A percentile compares a stretch with the other conserved stretches of the same genome.
Evolutionary conservation across 2,888 invertebrate species (phyloP).

Genomic region (Anodontia alba): DNA sequence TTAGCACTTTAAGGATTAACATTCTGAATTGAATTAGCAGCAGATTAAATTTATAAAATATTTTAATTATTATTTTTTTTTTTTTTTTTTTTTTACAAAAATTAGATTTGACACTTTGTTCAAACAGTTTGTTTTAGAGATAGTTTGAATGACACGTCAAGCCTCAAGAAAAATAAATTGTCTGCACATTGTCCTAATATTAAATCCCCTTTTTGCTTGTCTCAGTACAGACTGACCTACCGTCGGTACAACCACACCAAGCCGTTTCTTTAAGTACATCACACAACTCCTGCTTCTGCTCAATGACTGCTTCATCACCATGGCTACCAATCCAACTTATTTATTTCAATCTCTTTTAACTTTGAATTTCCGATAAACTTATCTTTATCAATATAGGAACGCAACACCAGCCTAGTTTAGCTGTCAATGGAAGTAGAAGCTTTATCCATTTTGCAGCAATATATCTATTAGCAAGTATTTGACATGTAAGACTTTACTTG

Average conservation of each 20-base stretch:
- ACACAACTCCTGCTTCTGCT: slow-evolving; percentile 18
- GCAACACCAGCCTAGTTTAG: background rate
- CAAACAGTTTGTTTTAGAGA: no score
- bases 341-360: background rate
- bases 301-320: slow-evolving; percentile 13
- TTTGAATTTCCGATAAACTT: background rate
- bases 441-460: background rate
- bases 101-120: no score
- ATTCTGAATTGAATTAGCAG: no score
- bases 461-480: background rate
- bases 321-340: background rate
- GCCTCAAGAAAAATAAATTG: no score
- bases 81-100: no score
- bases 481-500: background rate
- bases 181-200: no score
- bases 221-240: no score
- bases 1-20: no score
- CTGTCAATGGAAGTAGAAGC: background rate
- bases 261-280: slow-evolving; percentile 25
- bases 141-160: no score
- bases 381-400: background rate
- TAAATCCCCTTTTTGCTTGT: no score
- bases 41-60: no score
- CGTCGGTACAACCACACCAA: background rate
- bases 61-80: no score